These are phyloP conservation scores for Zelleria hepariella DNA, from an alignment of 2,888 invertebrate species.

Conservation along the genomic window DNA sequence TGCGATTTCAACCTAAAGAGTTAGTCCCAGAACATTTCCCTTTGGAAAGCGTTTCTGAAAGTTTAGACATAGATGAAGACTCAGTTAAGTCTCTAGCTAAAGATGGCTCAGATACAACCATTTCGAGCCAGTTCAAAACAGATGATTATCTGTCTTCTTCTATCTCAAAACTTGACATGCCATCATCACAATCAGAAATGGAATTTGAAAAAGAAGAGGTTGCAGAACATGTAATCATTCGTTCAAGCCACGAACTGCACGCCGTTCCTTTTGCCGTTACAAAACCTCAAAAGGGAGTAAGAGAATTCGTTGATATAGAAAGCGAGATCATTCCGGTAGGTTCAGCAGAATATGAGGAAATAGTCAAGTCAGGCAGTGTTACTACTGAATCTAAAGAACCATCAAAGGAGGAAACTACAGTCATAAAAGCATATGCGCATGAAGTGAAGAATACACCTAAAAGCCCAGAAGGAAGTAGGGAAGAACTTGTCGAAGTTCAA, in stretches of 20 bases:
- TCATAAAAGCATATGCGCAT: conserved; percentile 32
- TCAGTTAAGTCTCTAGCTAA: conserved; percentile 41
- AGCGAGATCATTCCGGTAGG: conserved; percentile 62
- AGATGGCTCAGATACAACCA: conserved; percentile 57
- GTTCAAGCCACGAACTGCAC: conserved; percentile 25
- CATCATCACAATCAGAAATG: conserved; percentile 43
- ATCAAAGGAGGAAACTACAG: conserved; percentile 27
- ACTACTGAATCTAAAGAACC: conserved; percentile 51
- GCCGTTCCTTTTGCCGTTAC: conserved; percentile 53
- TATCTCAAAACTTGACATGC: conserved; percentile 56
- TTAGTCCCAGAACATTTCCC: conserved; percentile 65
- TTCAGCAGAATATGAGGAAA: conserved; percentile 57
- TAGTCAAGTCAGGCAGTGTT: conserved; percentile 38
- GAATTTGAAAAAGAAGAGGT: conserved; percentile 38
- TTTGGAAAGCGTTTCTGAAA: conserved; percentile 49
- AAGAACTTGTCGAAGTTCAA: conserved; percentile 20
- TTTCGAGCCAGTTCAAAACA: conserved; percentile 60
- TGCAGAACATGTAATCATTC: conserved; percentile 35
- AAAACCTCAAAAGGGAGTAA: conserved; percentile 46
- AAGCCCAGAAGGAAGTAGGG: neutral
- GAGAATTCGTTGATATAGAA: conserved; percentile 63
- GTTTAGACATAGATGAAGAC: conserved; percentile 54
- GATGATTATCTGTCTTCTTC: conserved; percentile 58
- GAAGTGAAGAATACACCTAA: conserved; percentile 30
- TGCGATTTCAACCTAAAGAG: conserved; percentile 84